phyloP scores from a whole-genome alignment of 1,140 invertebrate species.

The Saxidomus purpurata region DNA sequence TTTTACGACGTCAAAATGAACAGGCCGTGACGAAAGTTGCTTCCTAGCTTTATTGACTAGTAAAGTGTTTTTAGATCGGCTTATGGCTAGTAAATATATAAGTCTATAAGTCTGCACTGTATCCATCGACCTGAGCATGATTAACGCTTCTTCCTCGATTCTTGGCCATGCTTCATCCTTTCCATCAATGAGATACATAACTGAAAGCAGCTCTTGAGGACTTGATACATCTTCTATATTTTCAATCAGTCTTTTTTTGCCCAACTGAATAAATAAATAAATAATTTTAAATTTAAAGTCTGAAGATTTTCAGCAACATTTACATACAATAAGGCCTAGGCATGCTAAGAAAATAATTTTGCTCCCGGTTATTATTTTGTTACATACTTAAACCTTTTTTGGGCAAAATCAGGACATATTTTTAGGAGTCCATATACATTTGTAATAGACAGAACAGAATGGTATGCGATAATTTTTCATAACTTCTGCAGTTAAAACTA shows the following conservation, averaged over 20 bases:
- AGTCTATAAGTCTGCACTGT: constrained; percentile 4
- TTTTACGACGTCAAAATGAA: not conserved
- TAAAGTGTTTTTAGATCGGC: not conserved
- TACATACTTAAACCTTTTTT: too few species aligned
- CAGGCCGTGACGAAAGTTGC: not conserved
- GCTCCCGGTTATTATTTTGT: too few species aligned
- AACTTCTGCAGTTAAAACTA: too few species aligned
- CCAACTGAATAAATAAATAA: not conserved
- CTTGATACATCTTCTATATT: not conserved
- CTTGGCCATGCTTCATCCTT: not conserved
- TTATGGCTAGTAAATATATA: not conserved
- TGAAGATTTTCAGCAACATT: too few species aligned
- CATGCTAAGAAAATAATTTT: too few species aligned
- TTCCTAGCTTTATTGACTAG: not conserved
- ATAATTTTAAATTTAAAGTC: not conserved
- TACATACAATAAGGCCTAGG: too few species aligned
- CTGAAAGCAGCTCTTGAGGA: not conserved
- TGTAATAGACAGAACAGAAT: too few species aligned
- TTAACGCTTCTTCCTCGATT: not conserved
- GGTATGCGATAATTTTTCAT: too few species aligned
- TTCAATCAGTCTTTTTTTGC: not conserved
- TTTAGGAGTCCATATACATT: too few species aligned
- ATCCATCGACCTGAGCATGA: constrained; percentile 3
- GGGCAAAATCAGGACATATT: too few species aligned
- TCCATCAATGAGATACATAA: not conserved